Evolutionary conservation across 2,888 invertebrate species (phyloP).

Genomic region (Conops quadrifasciatus): DNA sequence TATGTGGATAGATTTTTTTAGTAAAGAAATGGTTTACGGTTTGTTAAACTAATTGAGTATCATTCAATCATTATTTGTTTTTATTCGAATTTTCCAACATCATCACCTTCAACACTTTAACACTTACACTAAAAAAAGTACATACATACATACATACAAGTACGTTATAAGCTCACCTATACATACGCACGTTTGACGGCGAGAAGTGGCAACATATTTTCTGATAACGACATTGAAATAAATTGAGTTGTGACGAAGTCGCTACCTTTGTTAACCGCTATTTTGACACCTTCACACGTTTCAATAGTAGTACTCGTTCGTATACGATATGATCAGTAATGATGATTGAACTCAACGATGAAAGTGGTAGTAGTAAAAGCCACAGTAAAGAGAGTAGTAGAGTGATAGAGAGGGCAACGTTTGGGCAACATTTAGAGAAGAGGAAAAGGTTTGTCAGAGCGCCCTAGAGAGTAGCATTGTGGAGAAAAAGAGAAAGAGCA

Average conservation of each 20-base stretch:
- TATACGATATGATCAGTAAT: background rate
- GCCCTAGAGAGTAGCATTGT: background rate
- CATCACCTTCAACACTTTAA: background rate
- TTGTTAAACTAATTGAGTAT: constrained; percentile 23
- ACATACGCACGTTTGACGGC: too few species aligned
- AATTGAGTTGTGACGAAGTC: constrained; percentile 33
- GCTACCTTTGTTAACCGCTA: background rate
- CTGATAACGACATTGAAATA: constrained; percentile 45
- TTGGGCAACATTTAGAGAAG: background rate
- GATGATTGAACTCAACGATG: too few species aligned
- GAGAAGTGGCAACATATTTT: constrained; percentile 32
- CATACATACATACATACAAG: background rate
- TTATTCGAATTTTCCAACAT: constrained; percentile 20
- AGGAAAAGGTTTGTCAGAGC: background rate
- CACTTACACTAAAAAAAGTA: background rate
- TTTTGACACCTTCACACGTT: constrained; percentile 6
- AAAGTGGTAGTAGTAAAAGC: too few species aligned
- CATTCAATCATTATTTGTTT: constrained; percentile 26
- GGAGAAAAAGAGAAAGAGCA: constrained; percentile 4
- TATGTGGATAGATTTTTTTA: too few species aligned
- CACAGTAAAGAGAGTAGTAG: constrained; percentile 2
- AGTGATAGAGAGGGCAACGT: background rate
- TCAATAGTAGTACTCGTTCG: background rate
- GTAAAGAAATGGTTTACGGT: too few species aligned
- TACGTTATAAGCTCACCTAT: background rate